A percentile compares a stretch with the other conserved stretches of the same genome.
Evolutionary conservation across 2,888 invertebrate species (phyloP).

Genomic region (Meiosimyza decipiens): DNA sequence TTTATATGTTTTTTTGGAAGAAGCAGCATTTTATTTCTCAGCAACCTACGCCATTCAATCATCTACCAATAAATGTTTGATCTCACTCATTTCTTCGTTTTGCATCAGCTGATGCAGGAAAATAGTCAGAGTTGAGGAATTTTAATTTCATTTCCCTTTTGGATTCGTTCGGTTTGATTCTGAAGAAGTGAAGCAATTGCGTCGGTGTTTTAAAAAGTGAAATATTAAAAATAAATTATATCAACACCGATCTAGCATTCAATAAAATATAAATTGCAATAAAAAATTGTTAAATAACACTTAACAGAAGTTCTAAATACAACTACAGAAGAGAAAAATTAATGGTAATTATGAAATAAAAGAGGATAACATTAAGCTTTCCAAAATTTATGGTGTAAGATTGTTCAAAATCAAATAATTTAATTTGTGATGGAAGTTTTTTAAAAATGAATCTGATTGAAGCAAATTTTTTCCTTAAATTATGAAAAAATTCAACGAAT

Average conservation of each 20-base stretch:
- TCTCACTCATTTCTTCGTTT: too few relatives aligned
- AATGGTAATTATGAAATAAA: slow-evolving; percentile 12
- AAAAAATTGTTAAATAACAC: not conserved
- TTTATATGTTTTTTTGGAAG: too few relatives aligned
- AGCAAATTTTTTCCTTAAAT: too few relatives aligned
- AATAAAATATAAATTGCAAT: not conserved
- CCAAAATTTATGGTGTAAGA: too few relatives aligned
- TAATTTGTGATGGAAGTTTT: too few relatives aligned
- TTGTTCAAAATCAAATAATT: too few relatives aligned
- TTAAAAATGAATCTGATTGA: too few relatives aligned
- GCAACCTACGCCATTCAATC: too few relatives aligned
- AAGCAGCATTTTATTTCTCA: too few relatives aligned
- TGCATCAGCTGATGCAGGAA: slow-evolving; percentile 19
- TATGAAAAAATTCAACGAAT: too few relatives aligned
- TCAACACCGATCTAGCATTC: not conserved
- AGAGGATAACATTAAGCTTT: not conserved
- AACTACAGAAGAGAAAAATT: not conserved
- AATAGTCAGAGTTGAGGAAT: slow-evolving; percentile 1
- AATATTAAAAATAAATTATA: not conserved
- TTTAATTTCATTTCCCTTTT: slow-evolving; percentile 28
- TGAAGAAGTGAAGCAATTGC: not conserved
- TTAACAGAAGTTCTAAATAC: not conserved
- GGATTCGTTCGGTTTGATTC: slow-evolving; percentile 19
- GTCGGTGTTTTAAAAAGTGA: not conserved
- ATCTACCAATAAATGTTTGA: too few relatives aligned